A percentile compares a stretch with the other conserved stretches of the same genome.
Evolutionary conservation across 1,140 invertebrate species (phyloP).

Genomic region (Drosophila pseudoobscura): DNA sequence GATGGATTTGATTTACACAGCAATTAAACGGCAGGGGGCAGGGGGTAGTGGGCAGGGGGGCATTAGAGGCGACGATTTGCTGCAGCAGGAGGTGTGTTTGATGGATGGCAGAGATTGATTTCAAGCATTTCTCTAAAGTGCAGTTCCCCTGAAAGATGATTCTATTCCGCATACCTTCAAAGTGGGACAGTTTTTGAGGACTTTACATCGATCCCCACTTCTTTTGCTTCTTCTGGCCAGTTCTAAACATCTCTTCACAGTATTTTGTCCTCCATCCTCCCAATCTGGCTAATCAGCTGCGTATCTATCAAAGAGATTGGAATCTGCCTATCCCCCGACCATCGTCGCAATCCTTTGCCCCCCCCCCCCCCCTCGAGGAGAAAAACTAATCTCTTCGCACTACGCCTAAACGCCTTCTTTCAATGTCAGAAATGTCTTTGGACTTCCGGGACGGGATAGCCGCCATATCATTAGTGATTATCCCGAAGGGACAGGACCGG

Average conservation of each 20-base stretch:
- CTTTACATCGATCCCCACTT: no score
- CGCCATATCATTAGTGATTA: constrained; percentile 53
- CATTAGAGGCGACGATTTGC: neutral
- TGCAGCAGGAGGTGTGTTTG: neutral
- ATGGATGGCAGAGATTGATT: constrained; percentile 18
- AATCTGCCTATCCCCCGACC: neutral
- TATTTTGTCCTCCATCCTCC: no score
- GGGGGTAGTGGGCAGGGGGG: neutral
- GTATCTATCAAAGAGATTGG: no score
- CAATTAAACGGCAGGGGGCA: constrained; percentile 43
- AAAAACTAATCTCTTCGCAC: constrained; percentile 54
- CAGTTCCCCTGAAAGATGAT: no score
- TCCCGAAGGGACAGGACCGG: constrained; percentile 42
- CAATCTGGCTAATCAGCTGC: no score
- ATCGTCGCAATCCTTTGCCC: constrained; percentile 14
- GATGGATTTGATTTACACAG: constrained; percentile 67
- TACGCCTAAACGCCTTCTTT: constrained; percentile 46
- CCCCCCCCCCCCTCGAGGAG: no score
- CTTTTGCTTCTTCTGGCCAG: no score
- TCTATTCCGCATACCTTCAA: no score
- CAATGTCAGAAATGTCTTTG: constrained; percentile 19
- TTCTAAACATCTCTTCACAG: no score
- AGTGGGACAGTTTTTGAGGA: no score
- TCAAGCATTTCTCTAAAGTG: no score
- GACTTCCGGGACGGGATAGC: constrained; percentile 19